phyloP scores from a whole-genome alignment of 2,113 vertebrate species.

The Columba livia region DNA sequence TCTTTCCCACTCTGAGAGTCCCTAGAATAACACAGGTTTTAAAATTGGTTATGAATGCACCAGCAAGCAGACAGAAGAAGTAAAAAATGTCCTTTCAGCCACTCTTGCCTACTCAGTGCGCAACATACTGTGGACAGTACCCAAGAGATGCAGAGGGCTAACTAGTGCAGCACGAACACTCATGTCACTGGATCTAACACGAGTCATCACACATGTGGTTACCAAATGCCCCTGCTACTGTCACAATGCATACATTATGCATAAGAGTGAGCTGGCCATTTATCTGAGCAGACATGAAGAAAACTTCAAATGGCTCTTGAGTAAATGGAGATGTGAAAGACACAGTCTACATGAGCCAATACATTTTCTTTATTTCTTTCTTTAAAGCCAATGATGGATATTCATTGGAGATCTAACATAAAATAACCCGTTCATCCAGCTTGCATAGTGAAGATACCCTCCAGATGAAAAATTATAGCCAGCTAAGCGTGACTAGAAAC shows the following conservation, averaged over 20 bases:
- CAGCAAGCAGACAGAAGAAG: not conserved
- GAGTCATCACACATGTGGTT: not conserved
- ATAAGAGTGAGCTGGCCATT: not conserved
- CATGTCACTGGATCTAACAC: not conserved
- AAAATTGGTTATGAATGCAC: not conserved
- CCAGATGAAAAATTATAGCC: constrained; percentile 33
- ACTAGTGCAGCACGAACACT: not conserved
- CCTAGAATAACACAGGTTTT: not conserved
- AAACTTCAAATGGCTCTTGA: constrained; percentile 8
- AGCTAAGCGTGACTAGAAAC: not conserved
- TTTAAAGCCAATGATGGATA: not conserved
- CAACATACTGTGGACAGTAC: not conserved
- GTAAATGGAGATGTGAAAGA: not conserved
- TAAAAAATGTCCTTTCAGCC: not conserved
- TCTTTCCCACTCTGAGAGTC: not conserved
- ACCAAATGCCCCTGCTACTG: not conserved
- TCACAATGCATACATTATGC: not conserved
- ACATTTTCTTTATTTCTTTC: constrained; percentile 10
- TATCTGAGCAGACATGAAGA: not conserved
- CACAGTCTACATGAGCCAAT: not conserved
- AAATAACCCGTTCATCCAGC: constrained; percentile 28
- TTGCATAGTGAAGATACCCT: not conserved
- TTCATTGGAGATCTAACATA: not conserved
- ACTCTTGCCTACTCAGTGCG: not conserved
- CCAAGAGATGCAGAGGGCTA: not conserved